Base-by-base conservation (phyloP, 2,888 invertebrate species). In the Agriopis marginaria region DNA sequence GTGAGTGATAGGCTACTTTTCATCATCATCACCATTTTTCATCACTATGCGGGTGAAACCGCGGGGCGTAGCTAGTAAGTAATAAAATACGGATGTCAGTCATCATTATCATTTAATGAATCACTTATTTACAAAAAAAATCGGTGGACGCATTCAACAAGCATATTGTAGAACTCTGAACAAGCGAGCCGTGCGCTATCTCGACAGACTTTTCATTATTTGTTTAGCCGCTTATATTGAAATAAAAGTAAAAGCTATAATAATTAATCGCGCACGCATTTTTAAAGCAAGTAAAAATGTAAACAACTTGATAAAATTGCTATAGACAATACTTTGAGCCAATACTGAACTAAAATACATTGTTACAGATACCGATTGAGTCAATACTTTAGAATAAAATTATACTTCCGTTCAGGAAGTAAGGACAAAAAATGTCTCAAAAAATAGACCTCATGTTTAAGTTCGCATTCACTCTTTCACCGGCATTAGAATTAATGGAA, bases 61-160 rank as follows among this genome's bases (percentile, higher is more conserved):
- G 17, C 17, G 17, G 17, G 17, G 17, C 17, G 17, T 2, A 23
- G 17, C 17, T 23, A 23, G 17, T 2, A 23, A 47, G 45, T 32
- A 58, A 85, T 85, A 76, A 87, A 85, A 88, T 78, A 70, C 58
- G 54, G n/a, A 73, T 78, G 51, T 86, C 86, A 87, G 87, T 93
- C 92, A 89, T 93, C 89, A 90, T 91, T 88, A 86, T 87, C 82
- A 81, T 89, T 76, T 91, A 92, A 91, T 92, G 89, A 91, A 86
- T 89, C 86, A 78, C 85, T 91, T 92, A 91, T 91, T 88, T 92
- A 92, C 90, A 92, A 91, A 91, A 54, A 89, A 83, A 86, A 85
- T 92, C 93, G 93, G 93, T 93, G 93, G 93, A 92, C 85, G 3
- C 17, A 89, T 88, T 89, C 86, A 88, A 86, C 86, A 86, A 86